These are phyloP conservation scores for Macaca fascicularis DNA, from an alignment of 2,113 vertebrate species.

Conservation along the genomic window T2T-MFA8v1.1 NC_088378.1:22247001-22247500, in stretches of 20 bases:
- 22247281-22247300: slow-evolving; percentile 74
- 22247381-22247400: slow-evolving; percentile 69
- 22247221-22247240: not conserved
- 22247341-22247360: slow-evolving; percentile 15
- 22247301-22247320: slow-evolving; percentile 45
- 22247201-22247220: slow-evolving; percentile 33
- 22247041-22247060: not conserved
- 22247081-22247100: not conserved
- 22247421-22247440: not conserved
- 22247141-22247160: not conserved
- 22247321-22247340: slow-evolving; percentile 56
- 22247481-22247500: not conserved
- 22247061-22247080: not conserved
- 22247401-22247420: slow-evolving; percentile 58
- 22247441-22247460: slow-evolving; percentile 38
- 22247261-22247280: slow-evolving; percentile 75
- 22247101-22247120: not conserved
- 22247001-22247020: not conserved
- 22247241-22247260: slow-evolving; percentile 68
- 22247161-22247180: not conserved
- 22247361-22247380: slow-evolving; percentile 52
- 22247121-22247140: not conserved
- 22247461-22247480: not conserved
- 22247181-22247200: not conserved
- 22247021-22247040: not conserved